A percentile compares a stretch with the other conserved stretches of the same genome.
Conservation (phyloP, 2,113 vertebrate genomes). For the Onychostruthus taczanowskii region DNA sequence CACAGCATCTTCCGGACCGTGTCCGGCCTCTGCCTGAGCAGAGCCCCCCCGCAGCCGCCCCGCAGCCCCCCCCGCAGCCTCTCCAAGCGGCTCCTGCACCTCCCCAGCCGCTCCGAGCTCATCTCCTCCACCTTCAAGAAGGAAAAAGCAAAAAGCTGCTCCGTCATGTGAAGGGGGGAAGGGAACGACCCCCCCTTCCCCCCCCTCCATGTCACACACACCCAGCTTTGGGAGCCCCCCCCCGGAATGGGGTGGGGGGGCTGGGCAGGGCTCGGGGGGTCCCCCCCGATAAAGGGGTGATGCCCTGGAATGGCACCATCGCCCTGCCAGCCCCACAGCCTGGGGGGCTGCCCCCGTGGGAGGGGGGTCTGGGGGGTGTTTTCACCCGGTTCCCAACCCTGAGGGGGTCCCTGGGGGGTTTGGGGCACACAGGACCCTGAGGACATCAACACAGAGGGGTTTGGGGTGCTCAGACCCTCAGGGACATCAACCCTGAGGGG, state of each 20-base stretch:
- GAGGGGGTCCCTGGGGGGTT: too few relatives aligned
- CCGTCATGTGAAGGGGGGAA: slow-evolving; percentile 84
- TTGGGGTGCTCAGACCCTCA: too few relatives aligned
- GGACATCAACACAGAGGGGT: too few relatives aligned
- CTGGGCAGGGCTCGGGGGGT: background rate
- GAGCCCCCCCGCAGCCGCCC: slow-evolving; percentile 63
- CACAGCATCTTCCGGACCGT: slow-evolving; percentile 90
- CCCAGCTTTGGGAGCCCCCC: background rate
- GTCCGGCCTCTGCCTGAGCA: slow-evolving; percentile 83
- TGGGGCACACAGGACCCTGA: too few relatives aligned
- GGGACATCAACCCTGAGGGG: too few relatives aligned
- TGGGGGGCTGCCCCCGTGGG: too few relatives aligned
- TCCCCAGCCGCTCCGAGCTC: slow-evolving; percentile 87
- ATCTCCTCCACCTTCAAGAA: slow-evolving; percentile 91
- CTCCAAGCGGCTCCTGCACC: slow-evolving; percentile 89
- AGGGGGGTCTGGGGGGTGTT: too few relatives aligned
- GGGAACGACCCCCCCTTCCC: background rate
- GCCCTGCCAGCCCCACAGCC: background rate
- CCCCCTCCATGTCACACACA: background rate
- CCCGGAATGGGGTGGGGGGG: background rate
- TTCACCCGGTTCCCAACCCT: too few relatives aligned
- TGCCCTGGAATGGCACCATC: background rate
- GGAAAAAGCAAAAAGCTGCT: slow-evolving; percentile 92
- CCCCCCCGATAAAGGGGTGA: background rate
- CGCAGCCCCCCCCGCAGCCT: slow-evolving; percentile 86